Evolutionary conservation across 1,140 invertebrate genomes (phyloP), one percentile per base, ranked within the genome.

Genomic region (Leucophenga varia): DNA sequence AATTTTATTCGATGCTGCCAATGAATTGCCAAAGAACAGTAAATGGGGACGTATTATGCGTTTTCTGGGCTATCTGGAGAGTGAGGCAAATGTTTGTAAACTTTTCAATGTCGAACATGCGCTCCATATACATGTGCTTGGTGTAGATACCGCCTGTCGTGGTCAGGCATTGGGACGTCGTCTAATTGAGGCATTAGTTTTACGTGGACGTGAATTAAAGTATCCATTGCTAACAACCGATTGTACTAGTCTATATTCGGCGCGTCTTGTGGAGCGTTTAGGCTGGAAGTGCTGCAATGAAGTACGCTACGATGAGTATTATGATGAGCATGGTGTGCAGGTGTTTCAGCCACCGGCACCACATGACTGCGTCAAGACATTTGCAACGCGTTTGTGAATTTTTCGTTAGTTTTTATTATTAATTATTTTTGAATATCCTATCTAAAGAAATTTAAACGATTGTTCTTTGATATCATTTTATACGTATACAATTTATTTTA

Each of bases 161-260:
- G 64, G 64, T 12, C 59, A 38, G 1, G 49, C 34, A 0, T 42
- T 68, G 10, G 64, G 64, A 3, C 39, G 37, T 4, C 56, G 48
- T 1, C 39, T 67, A n/a, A 31, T 67, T 16, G 40, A 16, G 1
- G 46, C 56, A 5, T 39, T 57, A 16, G 28, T 35, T 3, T 36
- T 22, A 13, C 34, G 40, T 3, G 57, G 40, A 10, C 19, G 45
- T 2, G 47, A 55, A 0, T 31, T 57, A 21, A 45, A 47, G n/a
- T 61, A 64, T 19, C 57, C 32, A 0, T 37, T 68, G 16, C 37
- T 71, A 6, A 50, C 50, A 34, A 30, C 28, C 13, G 68, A 72
- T 46, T 72, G 68, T 41, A 61, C 58, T 13, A 71, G 63, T 21
- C 13, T 55, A 21, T 72, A 63, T 37, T 68, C 63, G 3, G 52